Evolutionary conservation across 2,888 invertebrate species (phyloP), one percentile per base, ranked within the genome.

Genomic region (Monochamus alternatus): DNA sequence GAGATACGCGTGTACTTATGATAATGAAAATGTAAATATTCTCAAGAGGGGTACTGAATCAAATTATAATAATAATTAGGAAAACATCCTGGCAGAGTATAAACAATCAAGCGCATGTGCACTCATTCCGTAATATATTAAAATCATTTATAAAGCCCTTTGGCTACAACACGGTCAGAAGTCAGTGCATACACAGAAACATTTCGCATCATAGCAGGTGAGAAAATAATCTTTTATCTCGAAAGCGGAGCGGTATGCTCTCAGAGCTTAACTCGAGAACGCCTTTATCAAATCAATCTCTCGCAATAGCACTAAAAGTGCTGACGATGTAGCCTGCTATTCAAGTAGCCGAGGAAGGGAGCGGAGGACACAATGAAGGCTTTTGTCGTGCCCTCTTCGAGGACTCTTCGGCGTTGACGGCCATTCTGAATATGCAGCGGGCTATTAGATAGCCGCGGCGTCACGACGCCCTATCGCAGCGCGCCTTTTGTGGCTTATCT

Each of bases 261-360:
- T 86, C 84, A 82, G 80, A 73, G 74, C 70, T 74, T 73, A 69
- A 70, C 74, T 75, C 47, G 83, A 86, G 83, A 84, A 86, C 86
- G 87, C 87, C 87, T 86, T 87, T 87, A 88, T 88, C 88, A 86
- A 88, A 87, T 88, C 87, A 87, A 88, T 88, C 88, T 87, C 85
- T 86, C 81, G 84, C 83, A 87, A 86, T 85, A 85, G 85, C 84
- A 78, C 81, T 82, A 84, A 88, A 88, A 88, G 86, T 86, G 87
- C 87, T 88, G 87, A 87, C 87, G 86, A 81, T 83, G 86, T 85
- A 84, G 85, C 85, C 79, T 82, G 85, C 85, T 80, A 86, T 87
- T 86, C 86, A 86, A 86, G 86, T 86, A 83, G 85, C 84, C 86
- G 68, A 82, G 79, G 82, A 83, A 84, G 75, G 78, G 68, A 59